Base-by-base conservation (phyloP, 2,888 invertebrate species). In the Alentia gelatinosa region DNA sequence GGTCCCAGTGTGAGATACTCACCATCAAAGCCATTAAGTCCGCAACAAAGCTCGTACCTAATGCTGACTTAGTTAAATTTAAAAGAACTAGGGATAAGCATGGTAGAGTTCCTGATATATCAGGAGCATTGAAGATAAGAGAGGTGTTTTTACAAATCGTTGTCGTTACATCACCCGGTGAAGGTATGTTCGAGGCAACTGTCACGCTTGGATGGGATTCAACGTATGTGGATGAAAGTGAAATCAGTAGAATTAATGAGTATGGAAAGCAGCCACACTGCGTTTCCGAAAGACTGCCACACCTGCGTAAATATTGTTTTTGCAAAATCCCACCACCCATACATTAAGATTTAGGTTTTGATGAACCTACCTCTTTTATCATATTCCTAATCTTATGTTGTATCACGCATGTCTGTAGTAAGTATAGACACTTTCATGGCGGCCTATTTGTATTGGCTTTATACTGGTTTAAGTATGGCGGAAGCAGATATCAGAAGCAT, bases 201-300 rank as follows among this genome's bases (percentile, higher is more conserved):
- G 39, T 86, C 9, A 86, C 5, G 47, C 42, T 40, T 12, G n/a
- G n/a, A 5, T 5, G 19, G 19, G 33, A 50, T 5, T 26, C 23
- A 7, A 50, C 15, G 5, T 89, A 40, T 30, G 19, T 47, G 19
- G 63, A 89, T 42, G 68, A 83, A 12, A 89, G 74, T 9, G 91
- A 98, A 94, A 92, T 93, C 63, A 91, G 91, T 74, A 97, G 98
- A 89, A 97, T 98, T 91, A 98, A 98, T 96, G 97, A 97, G 95
- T 99, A 98, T 94, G 98, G 98, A 9, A 96, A 97, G 39, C 98
- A 98, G 94, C 98, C 98, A 0, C 97, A 97, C 93, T 99, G 99
- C 94, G 97, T 99, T 63, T 97, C 97, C 93, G 94, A 95, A 0
- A 97, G 93, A 33, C 94, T 95, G 79, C 96, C 96, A 47, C 94